Evolutionary conservation across 2,888 invertebrate genomes (phyloP), one percentile per base, ranked within the genome.

Genomic region (Euplexia lucipara): DNA sequence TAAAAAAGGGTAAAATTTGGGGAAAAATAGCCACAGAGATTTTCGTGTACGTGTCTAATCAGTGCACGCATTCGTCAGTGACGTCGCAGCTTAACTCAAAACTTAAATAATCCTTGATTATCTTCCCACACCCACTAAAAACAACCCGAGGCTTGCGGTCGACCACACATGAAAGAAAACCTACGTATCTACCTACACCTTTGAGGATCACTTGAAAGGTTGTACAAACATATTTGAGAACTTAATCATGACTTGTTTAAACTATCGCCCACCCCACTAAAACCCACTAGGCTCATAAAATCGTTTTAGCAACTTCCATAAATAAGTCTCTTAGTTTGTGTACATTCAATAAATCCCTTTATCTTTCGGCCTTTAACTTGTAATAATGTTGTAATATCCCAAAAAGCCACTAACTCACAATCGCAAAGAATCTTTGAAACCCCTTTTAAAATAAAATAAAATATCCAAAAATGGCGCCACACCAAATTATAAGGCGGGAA

Each of bases 401-500:
- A 75, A 81, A 78, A 79, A 76, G n/a, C 64, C 79, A 75, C 64
- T 74, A 79, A 76, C 65, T 81, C 75, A 78, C 62, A 71, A 77
- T 56, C 39, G 35, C 42, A 54, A 64, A 66, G 54, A 64, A 53
- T 35, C 47, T 58, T 47, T 58, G 56, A 78, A 78, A 75, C 81
- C 84, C n/a, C 80, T 83, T 84, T 78, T 73, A 70, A 65, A 73
- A 69, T 63, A 75, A 75, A 76, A 80, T 73, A 70, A 73, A 78
- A 75, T 71, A 79, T 64, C 63, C 66, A 49, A 78, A 82, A 77
- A 83, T 83, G 88, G 88, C 88, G 89, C 88, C 87, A 81, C 41
- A 39, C 30, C n/a, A 44, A 75, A 81, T 78, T 70, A 75, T 56
- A 70, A 62, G 71, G 80, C 81, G 71, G 73, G 70, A 86, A 83